A percentile compares a stretch with the other conserved stretches of the same genome.
These are phyloP conservation scores for Echeneis naucrates DNA, from an alignment of 2,797 vertebrate genomes.

Conservation along the genomic window DNA sequence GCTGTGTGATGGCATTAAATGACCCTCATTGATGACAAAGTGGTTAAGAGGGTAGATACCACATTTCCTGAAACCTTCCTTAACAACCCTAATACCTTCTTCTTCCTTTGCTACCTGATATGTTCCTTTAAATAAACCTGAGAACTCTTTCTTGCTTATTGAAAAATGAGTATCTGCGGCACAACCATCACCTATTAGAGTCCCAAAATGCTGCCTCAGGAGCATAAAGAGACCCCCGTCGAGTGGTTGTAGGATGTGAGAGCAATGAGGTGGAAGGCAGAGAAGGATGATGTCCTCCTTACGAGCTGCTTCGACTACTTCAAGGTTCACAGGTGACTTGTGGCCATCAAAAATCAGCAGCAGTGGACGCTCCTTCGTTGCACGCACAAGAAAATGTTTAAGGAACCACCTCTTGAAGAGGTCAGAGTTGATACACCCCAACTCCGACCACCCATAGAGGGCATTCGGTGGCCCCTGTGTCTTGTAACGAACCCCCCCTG, in stretches of 20 bases:
- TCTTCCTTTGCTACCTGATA: conserved; percentile 70
- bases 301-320: conserved; percentile 77
- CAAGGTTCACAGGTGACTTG: conserved; percentile 74
- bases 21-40: conserved; percentile 47
- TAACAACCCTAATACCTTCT: conserved; percentile 70
- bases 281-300: conserved; percentile 72
- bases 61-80: conserved; percentile 75
- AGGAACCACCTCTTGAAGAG: conserved; percentile 83
- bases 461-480: conserved; percentile 73
- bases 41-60: conserved; percentile 72
- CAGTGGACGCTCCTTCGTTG: conserved; percentile 68
- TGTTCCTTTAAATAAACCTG: conserved; percentile 65
- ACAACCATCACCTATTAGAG: conserved; percentile 46
- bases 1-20: conserved; percentile 50
- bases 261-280: conserved; percentile 77
- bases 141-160: conserved; percentile 80
- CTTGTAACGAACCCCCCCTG: conserved; percentile 78
- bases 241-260: conserved; percentile 76
- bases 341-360: conserved; percentile 77
- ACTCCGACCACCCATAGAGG: conserved; percentile 78
- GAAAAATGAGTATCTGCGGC: conserved; percentile 57
- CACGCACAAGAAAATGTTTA: conserved; percentile 71
- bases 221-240: conserved; percentile 65
- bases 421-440: conserved; percentile 71
- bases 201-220: conserved; percentile 67